Evolutionary conservation across 1,140 invertebrate species (phyloP).

Genomic region (Drosophila azteca): DNA sequence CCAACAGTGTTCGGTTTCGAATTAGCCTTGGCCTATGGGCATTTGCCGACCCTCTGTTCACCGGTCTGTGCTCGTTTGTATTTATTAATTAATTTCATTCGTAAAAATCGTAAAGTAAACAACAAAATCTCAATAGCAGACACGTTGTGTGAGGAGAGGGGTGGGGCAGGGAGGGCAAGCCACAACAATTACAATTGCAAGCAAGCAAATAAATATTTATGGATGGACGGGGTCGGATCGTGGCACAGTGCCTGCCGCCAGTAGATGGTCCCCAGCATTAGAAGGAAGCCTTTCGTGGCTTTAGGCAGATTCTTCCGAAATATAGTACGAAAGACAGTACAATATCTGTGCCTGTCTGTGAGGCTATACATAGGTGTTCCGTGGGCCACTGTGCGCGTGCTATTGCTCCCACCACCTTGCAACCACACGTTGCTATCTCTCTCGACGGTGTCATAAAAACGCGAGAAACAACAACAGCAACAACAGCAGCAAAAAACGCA

Average conservation of each 20-base stretch:
- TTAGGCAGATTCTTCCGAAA: too few relatives aligned
- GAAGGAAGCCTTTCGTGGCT: too few relatives aligned
- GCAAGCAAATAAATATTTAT: constrained; percentile 42
- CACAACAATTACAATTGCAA: constrained; percentile 36
- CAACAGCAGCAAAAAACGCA: constrained; percentile 8
- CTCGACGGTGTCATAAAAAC: constrained; percentile 35
- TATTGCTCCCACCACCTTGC: too few relatives aligned
- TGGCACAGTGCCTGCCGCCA: constrained; percentile 16
- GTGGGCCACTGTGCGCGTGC: not conserved
- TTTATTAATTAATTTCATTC: constrained; percentile 65
- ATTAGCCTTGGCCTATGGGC: too few relatives aligned
- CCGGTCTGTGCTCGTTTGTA: constrained; percentile 4
- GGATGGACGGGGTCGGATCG: constrained; percentile 19
- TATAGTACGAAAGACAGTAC: too few relatives aligned
- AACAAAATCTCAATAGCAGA: constrained; percentile 28
- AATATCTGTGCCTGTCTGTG: not conserved
- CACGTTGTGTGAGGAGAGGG: not conserved
- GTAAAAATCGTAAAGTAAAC: constrained; percentile 58
- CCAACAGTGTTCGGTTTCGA: too few relatives aligned
- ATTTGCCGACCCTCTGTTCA: too few relatives aligned
- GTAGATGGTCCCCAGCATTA: not conserved
- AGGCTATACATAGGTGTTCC: not conserved
- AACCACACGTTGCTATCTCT: constrained; percentile 24
- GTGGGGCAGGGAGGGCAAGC: not conserved
- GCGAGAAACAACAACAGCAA: constrained; percentile 3